A percentile compares a stretch with the other conserved stretches of the same genome.
phyloP scores from a whole-genome alignment of 2,888 invertebrate species.

The Drosophila yooni region DNA sequence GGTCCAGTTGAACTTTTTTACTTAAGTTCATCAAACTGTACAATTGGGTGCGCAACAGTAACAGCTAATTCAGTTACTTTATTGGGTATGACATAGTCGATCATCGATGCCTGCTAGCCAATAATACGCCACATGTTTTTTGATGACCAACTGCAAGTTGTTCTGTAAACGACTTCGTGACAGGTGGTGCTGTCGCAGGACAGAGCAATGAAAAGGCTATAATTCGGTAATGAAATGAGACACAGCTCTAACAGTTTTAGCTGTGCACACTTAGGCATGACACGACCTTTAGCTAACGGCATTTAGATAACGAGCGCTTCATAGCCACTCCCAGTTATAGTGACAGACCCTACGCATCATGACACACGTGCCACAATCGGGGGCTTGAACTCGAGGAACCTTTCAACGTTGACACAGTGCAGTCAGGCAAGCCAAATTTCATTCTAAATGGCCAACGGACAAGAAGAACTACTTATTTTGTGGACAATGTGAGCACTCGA shows the following conservation, averaged over 20 bases:
- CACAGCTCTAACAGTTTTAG: slow-evolving; percentile 22
- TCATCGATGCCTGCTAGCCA: neutral
- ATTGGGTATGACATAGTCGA: slow-evolving; percentile 11
- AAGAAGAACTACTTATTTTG: neutral
- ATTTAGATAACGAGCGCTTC: slow-evolving; percentile 50
- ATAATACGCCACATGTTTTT: slow-evolving; percentile 26
- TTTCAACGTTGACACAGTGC: slow-evolving; percentile 9
- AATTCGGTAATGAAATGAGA: slow-evolving; percentile 44
- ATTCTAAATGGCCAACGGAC: slow-evolving; percentile 56
- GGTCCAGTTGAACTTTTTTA: neutral
- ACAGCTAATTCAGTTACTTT: neutral
- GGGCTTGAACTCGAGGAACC: slow-evolving; percentile 24
- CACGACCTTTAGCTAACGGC: slow-evolving; percentile 41
- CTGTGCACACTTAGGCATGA: slow-evolving; percentile 11
- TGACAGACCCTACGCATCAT: slow-evolving; percentile 5
- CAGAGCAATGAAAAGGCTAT: slow-evolving; percentile 13
- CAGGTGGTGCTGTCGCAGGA: slow-evolving; percentile 31
- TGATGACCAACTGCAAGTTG: slow-evolving; percentile 33
- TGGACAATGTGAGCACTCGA: slow-evolving; percentile 23
- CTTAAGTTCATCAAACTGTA: neutral
- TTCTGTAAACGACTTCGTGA: slow-evolving; percentile 23
- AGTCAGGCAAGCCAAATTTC: slow-evolving; percentile 41
- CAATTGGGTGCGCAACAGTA: neutral
- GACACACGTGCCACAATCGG: slow-evolving; percentile 30
- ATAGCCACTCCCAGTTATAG: slow-evolving; percentile 16